phyloP scores from a whole-genome alignment of 2,113 vertebrate genomes.

The Hippopotamus amphibius region DNA sequence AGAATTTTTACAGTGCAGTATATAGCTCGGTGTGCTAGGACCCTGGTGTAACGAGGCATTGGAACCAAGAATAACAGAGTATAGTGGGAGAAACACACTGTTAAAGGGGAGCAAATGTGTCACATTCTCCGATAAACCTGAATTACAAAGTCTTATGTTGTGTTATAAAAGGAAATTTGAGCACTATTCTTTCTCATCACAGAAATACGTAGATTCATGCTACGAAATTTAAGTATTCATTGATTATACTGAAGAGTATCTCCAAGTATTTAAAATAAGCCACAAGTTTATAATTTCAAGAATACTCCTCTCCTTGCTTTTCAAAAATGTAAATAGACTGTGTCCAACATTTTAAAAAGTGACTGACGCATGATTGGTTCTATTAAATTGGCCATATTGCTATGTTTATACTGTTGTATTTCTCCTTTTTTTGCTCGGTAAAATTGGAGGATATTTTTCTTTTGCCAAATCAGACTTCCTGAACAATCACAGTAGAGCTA shows the following conservation, averaged over 20 bases:
- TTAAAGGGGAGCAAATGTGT: background rate
- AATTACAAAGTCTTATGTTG: slow-evolving; percentile 3
- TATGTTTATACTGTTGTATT: slow-evolving; percentile 37
- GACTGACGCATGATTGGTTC: background rate
- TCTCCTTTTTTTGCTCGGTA: slow-evolving; percentile 15
- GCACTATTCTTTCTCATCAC: slow-evolving; percentile 48
- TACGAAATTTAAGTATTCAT: background rate
- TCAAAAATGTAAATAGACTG: background rate
- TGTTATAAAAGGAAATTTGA: slow-evolving; percentile 40
- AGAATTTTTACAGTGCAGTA: background rate
- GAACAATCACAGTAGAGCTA: background rate
- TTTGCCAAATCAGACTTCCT: slow-evolving; percentile 44
- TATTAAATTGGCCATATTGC: background rate
- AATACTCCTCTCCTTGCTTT: slow-evolving; percentile 33
- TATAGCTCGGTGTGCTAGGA: background rate
- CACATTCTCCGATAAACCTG: background rate
- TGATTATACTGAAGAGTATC: slow-evolving; percentile 2
- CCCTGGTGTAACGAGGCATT: background rate
- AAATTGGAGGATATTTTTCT: slow-evolving; percentile 51
- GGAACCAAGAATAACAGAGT: background rate
- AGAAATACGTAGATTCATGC: slow-evolving; percentile 26
- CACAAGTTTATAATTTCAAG: slow-evolving; percentile 18
- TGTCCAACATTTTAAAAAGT: slow-evolving; percentile 36
- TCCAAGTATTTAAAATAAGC: slow-evolving; percentile 41
- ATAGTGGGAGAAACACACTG: background rate